A percentile compares a stretch with the other conserved stretches of the same genome.
Conservation (phyloP, 2,797 vertebrate species). For the Varecia variegata region DNA sequence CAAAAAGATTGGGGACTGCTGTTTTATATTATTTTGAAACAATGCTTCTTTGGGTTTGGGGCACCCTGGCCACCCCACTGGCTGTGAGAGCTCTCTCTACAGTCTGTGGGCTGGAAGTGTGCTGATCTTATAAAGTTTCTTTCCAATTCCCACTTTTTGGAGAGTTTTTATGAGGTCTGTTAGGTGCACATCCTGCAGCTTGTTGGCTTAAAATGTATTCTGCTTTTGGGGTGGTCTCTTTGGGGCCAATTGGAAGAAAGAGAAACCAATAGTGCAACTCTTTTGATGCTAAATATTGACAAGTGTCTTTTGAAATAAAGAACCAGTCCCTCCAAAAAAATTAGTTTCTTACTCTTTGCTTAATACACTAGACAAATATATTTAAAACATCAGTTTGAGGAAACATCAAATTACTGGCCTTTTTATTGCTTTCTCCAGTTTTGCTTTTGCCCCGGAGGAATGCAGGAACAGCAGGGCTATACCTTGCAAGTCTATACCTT, state of each 20-base stretch:
- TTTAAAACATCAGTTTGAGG: not conserved
- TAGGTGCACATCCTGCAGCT: not conserved
- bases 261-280: not conserved
- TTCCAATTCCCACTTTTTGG: not conserved
- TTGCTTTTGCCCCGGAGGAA: not conserved
- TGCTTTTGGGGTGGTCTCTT: not conserved
- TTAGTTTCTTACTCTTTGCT: conserved; percentile 3
- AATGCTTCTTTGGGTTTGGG: not conserved
- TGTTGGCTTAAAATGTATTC: not conserved
- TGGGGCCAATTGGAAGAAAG: not conserved
- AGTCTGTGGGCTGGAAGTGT: not conserved
- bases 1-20: too few relatives aligned
- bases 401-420: not conserved
- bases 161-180: not conserved
- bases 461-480: not conserved
- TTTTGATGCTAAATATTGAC: not conserved
- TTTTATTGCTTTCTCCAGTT: not conserved
- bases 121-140: not conserved
- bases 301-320: not conserved
- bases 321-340: not conserved
- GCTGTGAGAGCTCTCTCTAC: not conserved
- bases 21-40: not conserved
- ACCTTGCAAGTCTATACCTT: not conserved
- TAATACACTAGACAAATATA: not conserved
- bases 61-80: not conserved